Conservation (phyloP, 2,113 vertebrate species). For the Ctenomys sociabilis region DNA sequence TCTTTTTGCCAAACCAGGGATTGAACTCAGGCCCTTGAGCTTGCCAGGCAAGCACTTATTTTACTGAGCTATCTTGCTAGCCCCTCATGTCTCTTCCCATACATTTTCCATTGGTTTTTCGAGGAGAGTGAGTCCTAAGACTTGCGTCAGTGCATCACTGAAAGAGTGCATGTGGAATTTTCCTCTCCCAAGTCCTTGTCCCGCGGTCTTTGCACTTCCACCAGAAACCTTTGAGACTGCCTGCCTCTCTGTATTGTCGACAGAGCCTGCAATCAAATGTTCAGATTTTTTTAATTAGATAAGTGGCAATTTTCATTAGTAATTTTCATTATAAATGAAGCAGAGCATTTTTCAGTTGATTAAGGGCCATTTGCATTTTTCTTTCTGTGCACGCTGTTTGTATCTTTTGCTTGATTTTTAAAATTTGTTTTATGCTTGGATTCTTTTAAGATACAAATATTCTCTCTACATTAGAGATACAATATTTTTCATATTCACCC, state of each 20-base stretch:
- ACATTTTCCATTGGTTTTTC: too few species aligned
- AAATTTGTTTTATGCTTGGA: background rate
- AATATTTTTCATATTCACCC: background rate
- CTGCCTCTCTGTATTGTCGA: background rate
- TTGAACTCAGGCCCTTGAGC: too few species aligned
- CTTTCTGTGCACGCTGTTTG: background rate
- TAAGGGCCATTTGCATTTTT: background rate
- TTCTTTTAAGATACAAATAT: background rate
- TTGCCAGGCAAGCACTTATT: too few species aligned
- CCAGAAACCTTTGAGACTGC: fast-evolving
- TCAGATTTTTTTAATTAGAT: background rate
- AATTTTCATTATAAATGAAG: background rate
- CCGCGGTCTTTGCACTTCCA: fast-evolving
- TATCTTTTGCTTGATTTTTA: background rate
- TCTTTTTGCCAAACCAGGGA: too few species aligned
- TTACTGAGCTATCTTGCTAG: too few species aligned
- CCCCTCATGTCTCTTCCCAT: background rate
- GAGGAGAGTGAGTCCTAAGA: background rate
- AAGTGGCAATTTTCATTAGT: slow-evolving; percentile 31
- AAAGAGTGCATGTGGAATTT: fast-evolving
- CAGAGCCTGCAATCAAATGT: background rate
- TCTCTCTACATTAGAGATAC: background rate
- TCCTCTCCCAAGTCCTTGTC: background rate
- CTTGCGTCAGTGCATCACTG: fast-evolving
- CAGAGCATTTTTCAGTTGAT: background rate